Evolutionary conservation across 2,797 vertebrate species (phyloP), one percentile per base, ranked within the genome.

Genomic region (Danio choprae): DNA sequence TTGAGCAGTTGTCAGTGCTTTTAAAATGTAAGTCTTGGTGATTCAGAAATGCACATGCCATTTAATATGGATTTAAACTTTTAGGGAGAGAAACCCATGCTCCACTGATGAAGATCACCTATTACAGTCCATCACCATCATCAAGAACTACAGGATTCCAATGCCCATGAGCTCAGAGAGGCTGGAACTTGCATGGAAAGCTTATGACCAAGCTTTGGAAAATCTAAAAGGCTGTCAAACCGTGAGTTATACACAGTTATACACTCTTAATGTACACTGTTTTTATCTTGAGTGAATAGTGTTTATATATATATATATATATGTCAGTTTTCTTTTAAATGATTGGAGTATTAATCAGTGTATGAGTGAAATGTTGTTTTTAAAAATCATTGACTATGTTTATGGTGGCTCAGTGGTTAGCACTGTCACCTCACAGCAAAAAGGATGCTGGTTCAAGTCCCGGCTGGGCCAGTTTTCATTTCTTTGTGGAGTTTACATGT

Each of bases 131-230:
- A 88, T 95, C 36, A 59, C 89, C 63, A 41, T 89, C 44, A 84
- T 94, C 82, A 83, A 82, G n/a, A 87, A 91, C 80, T 83, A 86
- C 64, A 76, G 78, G 74, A 81, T 94, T 53, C 68, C 80, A 67
- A 63, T 80, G 69, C 89, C 87, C 0, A 38, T 48, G 12, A 92
- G 89, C 63, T 88, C 92, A 87, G 89, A 89, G 85, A 89, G 87
- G 40, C 22, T 95, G 81, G 89, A 92, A 48, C 81, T 85, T 77
- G 79, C 84, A 12, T 93, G 93, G 92, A 67, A 74, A 68, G 90
- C 91, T 51, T 93, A 95, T 55, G 87, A 43, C 51, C 51, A 87
- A 60, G 84, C 87, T 72, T 91, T 95, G 74, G 89, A 92, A 82
- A 87, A 79, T 80, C 90, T 95, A 87, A 79, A 65, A 60, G 84